These are phyloP conservation scores for Andrena bucephala DNA, from an alignment of 2,888 invertebrate species.

Conservation along the genomic window DNA sequence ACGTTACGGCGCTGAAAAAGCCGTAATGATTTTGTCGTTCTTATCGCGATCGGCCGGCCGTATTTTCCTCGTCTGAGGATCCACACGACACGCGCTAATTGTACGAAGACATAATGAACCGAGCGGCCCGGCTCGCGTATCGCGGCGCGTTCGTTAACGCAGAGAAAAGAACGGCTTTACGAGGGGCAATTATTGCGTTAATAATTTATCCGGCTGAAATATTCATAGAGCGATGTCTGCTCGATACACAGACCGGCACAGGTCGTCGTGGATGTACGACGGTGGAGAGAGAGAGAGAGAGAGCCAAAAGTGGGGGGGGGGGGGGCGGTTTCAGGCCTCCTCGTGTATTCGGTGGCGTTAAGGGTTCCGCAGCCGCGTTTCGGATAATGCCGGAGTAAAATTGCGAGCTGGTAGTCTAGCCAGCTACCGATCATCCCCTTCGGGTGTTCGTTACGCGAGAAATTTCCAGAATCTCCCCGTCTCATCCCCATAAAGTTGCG, in stretches of 20 bases:
- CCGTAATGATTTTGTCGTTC: conserved; percentile 47
- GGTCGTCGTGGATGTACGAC: conserved; percentile 1
- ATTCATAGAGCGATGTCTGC: conserved; percentile 58
- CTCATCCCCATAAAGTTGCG: conserved; percentile 71
- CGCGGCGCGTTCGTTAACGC: conserved; percentile 63
- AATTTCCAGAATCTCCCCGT: conserved; percentile 71
- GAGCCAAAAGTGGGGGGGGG: background rate
- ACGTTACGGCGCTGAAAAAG: conserved; percentile 25
- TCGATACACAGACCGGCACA: conserved; percentile 24
- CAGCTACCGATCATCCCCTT: conserved; percentile 67
- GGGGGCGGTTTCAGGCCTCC: conserved; percentile 6
- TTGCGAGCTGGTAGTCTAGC: conserved; percentile 31
- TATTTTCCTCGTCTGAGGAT: conserved; percentile 23
- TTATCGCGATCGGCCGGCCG: conserved; percentile 55
- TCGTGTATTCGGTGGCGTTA: background rate
- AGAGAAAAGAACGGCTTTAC: conserved; percentile 47
- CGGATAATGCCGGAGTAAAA: conserved; percentile 47
- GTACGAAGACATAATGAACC: conserved; percentile 62
- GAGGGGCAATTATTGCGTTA: conserved; percentile 66
- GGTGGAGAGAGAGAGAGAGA: background rate
- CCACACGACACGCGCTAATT: conserved; percentile 55
- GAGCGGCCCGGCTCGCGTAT: conserved; percentile 23
- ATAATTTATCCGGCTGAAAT: conserved; percentile 68
- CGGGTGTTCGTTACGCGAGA: conserved; percentile 72
- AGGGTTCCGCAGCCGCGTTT: conserved; percentile 1